Evolutionary conservation across 2,797 vertebrate genomes (phyloP), one percentile per base, ranked within the genome.

Genomic region (Paratrypauchen microcephalus): DNA sequence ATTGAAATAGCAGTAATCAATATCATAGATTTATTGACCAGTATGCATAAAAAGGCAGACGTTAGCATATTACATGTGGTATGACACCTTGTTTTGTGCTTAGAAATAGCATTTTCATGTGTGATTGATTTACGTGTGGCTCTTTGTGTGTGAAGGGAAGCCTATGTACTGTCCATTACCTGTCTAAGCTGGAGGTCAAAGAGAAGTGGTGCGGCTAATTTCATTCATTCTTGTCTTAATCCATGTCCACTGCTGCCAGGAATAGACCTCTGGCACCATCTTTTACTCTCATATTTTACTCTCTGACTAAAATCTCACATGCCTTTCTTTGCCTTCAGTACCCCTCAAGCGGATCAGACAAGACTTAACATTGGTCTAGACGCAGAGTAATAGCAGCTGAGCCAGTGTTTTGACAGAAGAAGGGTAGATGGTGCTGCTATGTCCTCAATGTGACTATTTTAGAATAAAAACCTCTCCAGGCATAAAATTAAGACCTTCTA

Each of bases 141-240:
- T 66, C 54, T 45, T 39, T 78, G 66, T 74, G 26, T 63, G 19
- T 52, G 47, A 58, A 24, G 55, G 55, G 63, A 7, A 30, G 36
- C 32, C 26, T 56, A 66, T 23, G 60, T 76, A 78, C 75, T 78
- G 70, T 64, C 77, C 83, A 77, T 75, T 80, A 80, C 68, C 72
- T 76, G 63, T 30, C 39, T 58, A 77, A 79, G 21, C 77, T 74
- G n/a, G 56, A 82, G 79, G 77, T 84, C 75, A 78, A 80, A 71
- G 18, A 76, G 66, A 70, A 72, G 64, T 68, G 50, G 59, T 48
- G 39, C 61, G 61, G 69, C 68, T 69, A 50, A 68, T 79, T 70
- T 71, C 6, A 59, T 70, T 74, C 13, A 68, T 62, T 66, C 41
- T 58, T 7, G 19, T 50, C 6, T 72, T 76, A 80, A 80, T 84